Conservation (phyloP, 2,888 invertebrate genomes). For the Aphidoletes aphidimyza region DNA sequence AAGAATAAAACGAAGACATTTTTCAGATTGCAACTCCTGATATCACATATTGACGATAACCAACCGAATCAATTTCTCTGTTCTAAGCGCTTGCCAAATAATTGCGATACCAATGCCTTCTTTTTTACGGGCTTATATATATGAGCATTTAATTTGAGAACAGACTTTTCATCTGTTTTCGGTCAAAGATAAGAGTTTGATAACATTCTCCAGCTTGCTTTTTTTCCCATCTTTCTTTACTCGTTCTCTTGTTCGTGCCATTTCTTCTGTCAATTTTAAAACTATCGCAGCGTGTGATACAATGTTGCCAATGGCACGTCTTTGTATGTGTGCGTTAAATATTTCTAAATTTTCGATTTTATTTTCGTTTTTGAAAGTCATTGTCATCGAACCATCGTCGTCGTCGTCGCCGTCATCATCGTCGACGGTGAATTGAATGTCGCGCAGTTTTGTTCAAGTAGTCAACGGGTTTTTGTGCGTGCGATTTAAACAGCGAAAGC, state of each 20-base stretch:
- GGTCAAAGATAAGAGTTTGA: no score
- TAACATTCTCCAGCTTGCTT: no score
- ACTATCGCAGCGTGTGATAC: no score
- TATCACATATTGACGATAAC: background rate
- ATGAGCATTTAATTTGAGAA: no score
- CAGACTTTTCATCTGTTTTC: background rate
- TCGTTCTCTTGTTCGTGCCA: background rate
- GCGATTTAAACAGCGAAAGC: slow-evolving; percentile 52
- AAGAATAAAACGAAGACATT: slow-evolving; percentile 25
- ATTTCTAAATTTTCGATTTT: slow-evolving; percentile 35
- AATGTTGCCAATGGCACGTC: background rate
- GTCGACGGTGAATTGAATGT: background rate
- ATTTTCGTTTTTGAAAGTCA: slow-evolving; percentile 6
- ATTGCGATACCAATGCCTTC: background rate
- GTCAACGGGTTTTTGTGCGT: background rate
- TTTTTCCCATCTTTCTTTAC: background rate
- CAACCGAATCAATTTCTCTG: slow-evolving; percentile 13
- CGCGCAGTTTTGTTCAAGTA: background rate
- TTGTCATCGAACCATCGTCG: no score
- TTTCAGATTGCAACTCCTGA: slow-evolving; percentile 4
- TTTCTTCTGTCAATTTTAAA: background rate
- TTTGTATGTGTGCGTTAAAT: slow-evolving; percentile 36
- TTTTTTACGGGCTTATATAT: background rate
- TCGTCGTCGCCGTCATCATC: no score
- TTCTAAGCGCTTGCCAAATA: slow-evolving; percentile 34